These are phyloP conservation scores for Sapayoa aenigma DNA, from an alignment of 2,113 vertebrate species.

Conservation along the genomic window DNA sequence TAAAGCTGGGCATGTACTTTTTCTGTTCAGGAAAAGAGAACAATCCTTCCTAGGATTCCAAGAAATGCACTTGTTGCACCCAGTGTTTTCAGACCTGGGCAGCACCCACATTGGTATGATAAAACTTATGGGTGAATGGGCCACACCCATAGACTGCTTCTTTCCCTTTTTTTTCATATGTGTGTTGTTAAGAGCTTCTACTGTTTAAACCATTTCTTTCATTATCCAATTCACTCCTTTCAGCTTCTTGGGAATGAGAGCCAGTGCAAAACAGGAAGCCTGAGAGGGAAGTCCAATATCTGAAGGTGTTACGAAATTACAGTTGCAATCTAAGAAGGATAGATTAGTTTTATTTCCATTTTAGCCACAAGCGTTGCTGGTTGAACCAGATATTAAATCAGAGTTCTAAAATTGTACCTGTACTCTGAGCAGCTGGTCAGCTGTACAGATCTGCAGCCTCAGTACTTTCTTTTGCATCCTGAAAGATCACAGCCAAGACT, in stretches of 20 bases:
- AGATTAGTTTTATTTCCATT: constrained; percentile 64
- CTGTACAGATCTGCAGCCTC: neutral
- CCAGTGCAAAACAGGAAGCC: constrained; percentile 19
- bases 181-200: neutral
- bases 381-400: constrained; percentile 62
- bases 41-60: neutral
- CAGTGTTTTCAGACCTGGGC: neutral
- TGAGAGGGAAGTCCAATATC: constrained; percentile 60
- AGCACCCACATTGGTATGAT: neutral
- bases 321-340: constrained; percentile 65
- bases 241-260: constrained; percentile 40
- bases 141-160: neutral
- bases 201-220: neutral
- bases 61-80: neutral
- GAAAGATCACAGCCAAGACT: neutral
- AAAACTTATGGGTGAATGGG: neutral
- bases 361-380: constrained; percentile 45
- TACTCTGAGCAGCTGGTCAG: constrained; percentile 14
- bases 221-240: neutral
- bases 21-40: neutral
- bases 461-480: neutral
- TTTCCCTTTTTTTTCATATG: constrained; percentile 11
- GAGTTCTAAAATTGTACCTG: constrained; percentile 25
- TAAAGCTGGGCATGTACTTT: neutral
- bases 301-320: constrained; percentile 56